Conservation (phyloP, 2,797 vertebrate species). For the Scleropages formosus region DNA sequence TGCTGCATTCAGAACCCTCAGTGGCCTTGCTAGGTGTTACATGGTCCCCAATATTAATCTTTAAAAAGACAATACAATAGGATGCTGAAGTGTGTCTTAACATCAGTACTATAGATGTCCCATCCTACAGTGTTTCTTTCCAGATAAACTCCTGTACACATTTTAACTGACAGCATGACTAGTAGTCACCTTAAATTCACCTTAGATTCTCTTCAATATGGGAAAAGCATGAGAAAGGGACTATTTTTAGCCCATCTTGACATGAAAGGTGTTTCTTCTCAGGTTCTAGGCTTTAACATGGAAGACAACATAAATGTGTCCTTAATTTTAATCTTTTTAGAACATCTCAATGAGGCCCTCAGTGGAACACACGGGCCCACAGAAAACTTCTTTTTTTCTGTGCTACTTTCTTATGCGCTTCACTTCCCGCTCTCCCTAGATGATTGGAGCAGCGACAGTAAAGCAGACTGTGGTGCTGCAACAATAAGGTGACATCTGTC, state of each 20-base stretch:
- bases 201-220: slow-evolving; percentile 54
- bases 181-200: slow-evolving; percentile 50
- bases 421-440: slow-evolving; percentile 41
- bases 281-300: slow-evolving; percentile 51
- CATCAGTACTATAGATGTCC: slow-evolving; percentile 45
- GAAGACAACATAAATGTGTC: slow-evolving; percentile 54
- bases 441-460: slow-evolving; percentile 50
- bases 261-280: slow-evolving; percentile 60
- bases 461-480: slow-evolving; percentile 41
- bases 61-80: background rate
- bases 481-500: slow-evolving; percentile 37
- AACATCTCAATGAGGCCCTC: slow-evolving; percentile 58
- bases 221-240: slow-evolving; percentile 50
- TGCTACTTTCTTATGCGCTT: slow-evolving; percentile 27
- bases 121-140: slow-evolving; percentile 48
- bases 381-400: slow-evolving; percentile 41
- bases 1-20: background rate
- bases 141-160: slow-evolving; percentile 58
- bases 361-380: slow-evolving; percentile 48
- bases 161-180: slow-evolving; percentile 67
- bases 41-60: background rate
- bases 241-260: slow-evolving; percentile 66
- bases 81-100: slow-evolving; percentile 3
- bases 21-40: no score
- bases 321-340: slow-evolving; percentile 67